Conservation (phyloP, 2,888 invertebrate genomes). For the Aethes cnicana region DNA sequence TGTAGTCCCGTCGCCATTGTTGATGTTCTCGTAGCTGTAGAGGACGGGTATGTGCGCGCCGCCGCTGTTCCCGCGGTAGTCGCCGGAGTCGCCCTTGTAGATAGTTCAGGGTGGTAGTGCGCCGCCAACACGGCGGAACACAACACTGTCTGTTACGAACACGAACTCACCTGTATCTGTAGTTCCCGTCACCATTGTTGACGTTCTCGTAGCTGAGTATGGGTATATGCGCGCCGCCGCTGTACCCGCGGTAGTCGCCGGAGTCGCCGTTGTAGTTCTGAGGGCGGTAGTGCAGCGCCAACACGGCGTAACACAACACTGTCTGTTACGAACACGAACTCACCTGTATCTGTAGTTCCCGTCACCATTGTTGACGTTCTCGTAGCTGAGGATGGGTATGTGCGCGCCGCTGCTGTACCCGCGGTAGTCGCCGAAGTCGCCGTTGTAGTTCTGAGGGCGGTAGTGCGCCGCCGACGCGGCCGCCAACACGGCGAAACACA, state of each 20-base stretch:
- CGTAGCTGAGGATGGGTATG: slow-evolving; percentile 83
- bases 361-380: slow-evolving; percentile 85
- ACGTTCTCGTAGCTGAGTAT: slow-evolving; percentile 83
- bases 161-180: slow-evolving; percentile 81
- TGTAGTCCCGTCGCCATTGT: slow-evolving; percentile 84
- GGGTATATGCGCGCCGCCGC: slow-evolving; percentile 73
- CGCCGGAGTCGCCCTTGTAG: slow-evolving; percentile 41
- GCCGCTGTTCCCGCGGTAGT: slow-evolving; percentile 44
- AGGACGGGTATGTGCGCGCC: slow-evolving; percentile 81
- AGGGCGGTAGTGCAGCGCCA: slow-evolving; percentile 41
- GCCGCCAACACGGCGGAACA: slow-evolving; percentile 43
- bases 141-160: slow-evolving; percentile 45
- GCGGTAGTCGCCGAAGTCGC: slow-evolving; percentile 29
- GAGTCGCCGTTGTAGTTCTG: slow-evolving; percentile 37
- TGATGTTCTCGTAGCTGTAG: slow-evolving; percentile 82
- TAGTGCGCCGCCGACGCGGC: slow-evolving; percentile 48
- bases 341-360: slow-evolving; percentile 85
- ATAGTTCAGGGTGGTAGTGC: slow-evolving; percentile 36
- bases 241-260: slow-evolving; percentile 43
- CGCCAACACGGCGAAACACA: slow-evolving; percentile 43
- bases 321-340: no score
- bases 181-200: slow-evolving; percentile 84
- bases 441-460: slow-evolving; percentile 27
- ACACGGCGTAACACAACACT: slow-evolving; percentile 42
- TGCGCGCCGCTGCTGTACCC: slow-evolving; percentile 55